Percentiles rank a stretch among this genome's conserved stretches.
Evolutionary conservation across 2,797 vertebrate genomes (phyloP).

Genomic region (Takifugu ocellatus): DNA sequence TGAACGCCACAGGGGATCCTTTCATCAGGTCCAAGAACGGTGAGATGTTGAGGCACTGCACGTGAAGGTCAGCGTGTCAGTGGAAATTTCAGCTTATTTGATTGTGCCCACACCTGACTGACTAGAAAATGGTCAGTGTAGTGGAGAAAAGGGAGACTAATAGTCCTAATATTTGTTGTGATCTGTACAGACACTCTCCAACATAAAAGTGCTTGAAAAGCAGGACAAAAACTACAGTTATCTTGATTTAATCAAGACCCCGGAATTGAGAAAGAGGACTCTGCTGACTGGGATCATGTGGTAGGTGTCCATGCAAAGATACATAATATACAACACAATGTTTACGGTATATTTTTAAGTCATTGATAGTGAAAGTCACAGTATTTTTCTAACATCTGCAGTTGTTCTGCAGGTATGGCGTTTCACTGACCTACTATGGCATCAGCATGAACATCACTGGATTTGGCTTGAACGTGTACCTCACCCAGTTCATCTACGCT

Average conservation of each 20-base stretch:
- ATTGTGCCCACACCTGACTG: not conserved
- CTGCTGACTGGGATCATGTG: constrained; percentile 78
- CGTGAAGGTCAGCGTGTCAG: too few relatives aligned
- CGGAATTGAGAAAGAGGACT: constrained; percentile 72
- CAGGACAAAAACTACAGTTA: constrained; percentile 72
- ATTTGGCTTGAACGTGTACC: constrained; percentile 81
- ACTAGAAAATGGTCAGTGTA: not conserved
- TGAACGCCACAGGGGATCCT: not conserved
- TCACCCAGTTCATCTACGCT: constrained; percentile 85
- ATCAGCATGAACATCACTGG: constrained; percentile 82
- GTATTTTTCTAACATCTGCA: not conserved
- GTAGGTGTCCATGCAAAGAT: constrained; percentile 52
- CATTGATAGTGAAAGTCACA: too few relatives aligned
- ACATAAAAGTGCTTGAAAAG: constrained; percentile 41
- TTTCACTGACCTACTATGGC: constrained; percentile 86
- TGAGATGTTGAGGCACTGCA: not conserved
- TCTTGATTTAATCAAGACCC: constrained; percentile 80
- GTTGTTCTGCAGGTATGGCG: constrained; percentile 77
- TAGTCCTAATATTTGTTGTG: not conserved
- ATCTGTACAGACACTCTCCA: constrained; percentile 67
- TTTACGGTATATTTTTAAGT: not conserved
- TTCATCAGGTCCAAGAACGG: not conserved
- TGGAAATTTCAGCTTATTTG: not conserved
- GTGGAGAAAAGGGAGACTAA: not conserved
- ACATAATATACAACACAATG: too few relatives aligned